These are phyloP conservation scores for Budorcas taxicolor DNA, from an alignment of 2,113 vertebrate genomes.

Conservation along the genomic window DNA sequence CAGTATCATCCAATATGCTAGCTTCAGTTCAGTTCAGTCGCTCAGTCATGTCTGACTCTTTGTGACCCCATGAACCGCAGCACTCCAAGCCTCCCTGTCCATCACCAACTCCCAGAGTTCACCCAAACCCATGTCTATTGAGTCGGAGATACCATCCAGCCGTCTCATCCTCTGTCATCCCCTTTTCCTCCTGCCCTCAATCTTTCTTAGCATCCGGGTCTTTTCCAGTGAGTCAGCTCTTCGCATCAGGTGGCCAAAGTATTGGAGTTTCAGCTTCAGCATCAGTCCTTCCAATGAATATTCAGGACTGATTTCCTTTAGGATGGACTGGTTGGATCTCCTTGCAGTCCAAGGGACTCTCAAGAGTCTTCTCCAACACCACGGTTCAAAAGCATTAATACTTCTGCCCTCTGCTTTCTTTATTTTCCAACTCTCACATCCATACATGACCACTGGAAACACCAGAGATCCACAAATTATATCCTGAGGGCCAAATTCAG, in stretches of 20 bases:
- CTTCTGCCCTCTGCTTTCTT: neutral
- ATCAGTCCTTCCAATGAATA: neutral
- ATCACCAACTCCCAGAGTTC: neutral
- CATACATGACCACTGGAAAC: neutral
- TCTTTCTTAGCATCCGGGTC: neutral
- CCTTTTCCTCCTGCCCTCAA: neutral
- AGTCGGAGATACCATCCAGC: rapidly evolving
- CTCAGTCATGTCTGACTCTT: neutral
- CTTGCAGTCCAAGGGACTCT: neutral
- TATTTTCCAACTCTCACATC: neutral
- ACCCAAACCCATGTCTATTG: neutral
- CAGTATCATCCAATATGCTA: neutral
- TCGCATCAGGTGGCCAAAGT: neutral
- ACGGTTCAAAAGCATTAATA: neutral
- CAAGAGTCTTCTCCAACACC: neutral
- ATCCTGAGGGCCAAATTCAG: neutral
- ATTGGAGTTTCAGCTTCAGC: neutral
- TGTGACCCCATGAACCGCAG: neutral
- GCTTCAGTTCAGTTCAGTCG: neutral
- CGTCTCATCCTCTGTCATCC: neutral
- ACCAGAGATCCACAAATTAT: neutral
- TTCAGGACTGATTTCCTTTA: neutral
- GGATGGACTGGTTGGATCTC: neutral
- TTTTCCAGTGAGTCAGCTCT: neutral
- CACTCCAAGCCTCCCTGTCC: neutral